Conservation (phyloP, 2,113 vertebrate genomes). For the Cyprinus carpio region DNA sequence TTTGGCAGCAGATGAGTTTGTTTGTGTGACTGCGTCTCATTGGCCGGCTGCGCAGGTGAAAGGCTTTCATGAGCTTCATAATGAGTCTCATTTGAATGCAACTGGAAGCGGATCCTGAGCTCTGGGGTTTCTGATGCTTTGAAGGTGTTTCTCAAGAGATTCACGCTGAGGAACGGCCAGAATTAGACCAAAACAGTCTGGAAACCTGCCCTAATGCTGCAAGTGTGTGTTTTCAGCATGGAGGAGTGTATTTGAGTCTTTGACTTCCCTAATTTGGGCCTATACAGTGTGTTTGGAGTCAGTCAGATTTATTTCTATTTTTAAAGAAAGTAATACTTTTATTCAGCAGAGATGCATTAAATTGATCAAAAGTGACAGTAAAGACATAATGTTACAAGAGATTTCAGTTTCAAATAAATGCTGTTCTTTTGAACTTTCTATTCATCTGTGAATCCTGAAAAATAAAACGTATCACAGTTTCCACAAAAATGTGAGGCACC, state of each 20-base stretch:
- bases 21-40: neutral
- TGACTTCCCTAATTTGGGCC: too few species aligned
- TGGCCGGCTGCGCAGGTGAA: conserved; percentile 2
- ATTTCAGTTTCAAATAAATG: too few species aligned
- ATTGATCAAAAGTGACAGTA: too few species aligned
- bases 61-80: conserved; percentile 11
- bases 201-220: neutral
- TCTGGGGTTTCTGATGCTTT: conserved; percentile 22
- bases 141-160: conserved; percentile 54
- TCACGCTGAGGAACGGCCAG: neutral
- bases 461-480: too few species aligned
- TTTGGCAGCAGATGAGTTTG: conserved; percentile 9
- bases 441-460: too few species aligned
- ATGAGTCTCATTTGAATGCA: conserved; percentile 12
- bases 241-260: conserved; percentile 29
- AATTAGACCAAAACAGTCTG: neutral
- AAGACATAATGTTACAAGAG: too few species aligned
- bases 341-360: too few species aligned
- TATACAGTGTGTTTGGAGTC: too few species aligned
- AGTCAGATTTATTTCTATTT: too few species aligned
- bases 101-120: neutral
- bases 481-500: too few species aligned
- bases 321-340: too few species aligned
- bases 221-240: conserved; percentile 33
- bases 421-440: too few species aligned